Conservation (phyloP, 1,140 invertebrate species). For the Drosophila saltans region DNA sequence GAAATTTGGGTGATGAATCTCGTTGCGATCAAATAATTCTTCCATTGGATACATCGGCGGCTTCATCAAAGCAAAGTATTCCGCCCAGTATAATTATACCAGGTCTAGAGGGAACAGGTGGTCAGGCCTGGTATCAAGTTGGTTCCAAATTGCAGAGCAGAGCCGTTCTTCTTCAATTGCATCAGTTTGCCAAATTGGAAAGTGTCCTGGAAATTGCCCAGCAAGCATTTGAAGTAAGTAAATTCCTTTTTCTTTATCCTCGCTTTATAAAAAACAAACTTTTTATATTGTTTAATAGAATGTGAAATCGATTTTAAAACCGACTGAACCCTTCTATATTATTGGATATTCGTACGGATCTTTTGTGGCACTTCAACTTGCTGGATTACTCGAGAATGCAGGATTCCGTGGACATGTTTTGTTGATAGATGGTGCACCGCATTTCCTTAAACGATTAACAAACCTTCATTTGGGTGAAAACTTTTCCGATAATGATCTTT, state of each 20-base stretch:
- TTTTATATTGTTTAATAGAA: slow-evolving; percentile 47
- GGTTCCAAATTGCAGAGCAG: slow-evolving; percentile 51
- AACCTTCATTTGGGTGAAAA: slow-evolving; percentile 74
- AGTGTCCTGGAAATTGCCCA: slow-evolving; percentile 61
- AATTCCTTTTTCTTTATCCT: background rate
- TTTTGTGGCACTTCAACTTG: slow-evolving; percentile 85
- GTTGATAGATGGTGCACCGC: slow-evolving; percentile 86
- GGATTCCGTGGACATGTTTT: slow-evolving; percentile 85
- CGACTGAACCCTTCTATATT: slow-evolving; percentile 84
- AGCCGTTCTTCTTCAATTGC: slow-evolving; percentile 62
- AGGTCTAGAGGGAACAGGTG: slow-evolving; percentile 90
- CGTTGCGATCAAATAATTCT: slow-evolving; percentile 59
- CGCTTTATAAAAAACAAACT: background rate
- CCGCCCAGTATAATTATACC: slow-evolving; percentile 89
- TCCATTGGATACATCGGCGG: slow-evolving; percentile 73
- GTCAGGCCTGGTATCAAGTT: slow-evolving; percentile 74
- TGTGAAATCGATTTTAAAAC: slow-evolving; percentile 86
- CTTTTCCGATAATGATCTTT: slow-evolving; percentile 84
- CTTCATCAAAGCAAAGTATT: slow-evolving; percentile 75
- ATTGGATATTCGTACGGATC: slow-evolving; percentile 88
- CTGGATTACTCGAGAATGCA: slow-evolving; percentile 85
- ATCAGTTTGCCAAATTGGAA: slow-evolving; percentile 54
- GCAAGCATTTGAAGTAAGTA: slow-evolving; percentile 59
- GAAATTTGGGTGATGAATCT: slow-evolving; percentile 85
- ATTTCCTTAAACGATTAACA: slow-evolving; percentile 84